Conservation (phyloP, 2,113 vertebrate species). For the Engraulis encrasicolus region DNA sequence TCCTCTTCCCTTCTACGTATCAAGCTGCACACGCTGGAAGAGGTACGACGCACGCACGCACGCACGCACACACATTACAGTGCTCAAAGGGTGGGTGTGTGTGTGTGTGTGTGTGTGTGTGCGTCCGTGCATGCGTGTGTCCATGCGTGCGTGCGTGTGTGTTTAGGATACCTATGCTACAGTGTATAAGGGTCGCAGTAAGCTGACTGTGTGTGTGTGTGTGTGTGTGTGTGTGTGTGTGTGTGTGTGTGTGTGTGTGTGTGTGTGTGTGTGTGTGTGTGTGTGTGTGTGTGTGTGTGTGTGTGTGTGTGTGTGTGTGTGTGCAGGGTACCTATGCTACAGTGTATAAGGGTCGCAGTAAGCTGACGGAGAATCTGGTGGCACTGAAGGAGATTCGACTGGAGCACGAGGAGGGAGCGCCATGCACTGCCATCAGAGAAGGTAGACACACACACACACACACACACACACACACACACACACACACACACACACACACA, state of each 20-base stretch:
- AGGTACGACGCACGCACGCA: background rate
- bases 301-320: background rate
- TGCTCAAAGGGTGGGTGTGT: too few species aligned
- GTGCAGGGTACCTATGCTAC: constrained; percentile 95
- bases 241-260: background rate
- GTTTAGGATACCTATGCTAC: too few species aligned
- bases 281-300: background rate
- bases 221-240: background rate
- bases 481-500: too few species aligned
- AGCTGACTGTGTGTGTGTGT: too few species aligned
- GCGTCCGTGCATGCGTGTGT: too few species aligned
- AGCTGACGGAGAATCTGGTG: constrained; percentile 96
- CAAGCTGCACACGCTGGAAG: background rate
- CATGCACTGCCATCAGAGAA: constrained; percentile 97
- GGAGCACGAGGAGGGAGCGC: constrained; percentile 97
- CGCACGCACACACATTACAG: too few species aligned
- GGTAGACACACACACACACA: too few species aligned
- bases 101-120: too few species aligned
- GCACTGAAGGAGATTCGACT: constrained; percentile 97
- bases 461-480: too few species aligned
- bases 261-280: background rate
- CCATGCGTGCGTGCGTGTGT: too few species aligned
- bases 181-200: too few species aligned
- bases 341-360: constrained; percentile 98
- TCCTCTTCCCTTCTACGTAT: too few species aligned